Base-by-base conservation (phyloP, 2,797 vertebrate genomes). In the Hemibagrus guttatus region DNA sequence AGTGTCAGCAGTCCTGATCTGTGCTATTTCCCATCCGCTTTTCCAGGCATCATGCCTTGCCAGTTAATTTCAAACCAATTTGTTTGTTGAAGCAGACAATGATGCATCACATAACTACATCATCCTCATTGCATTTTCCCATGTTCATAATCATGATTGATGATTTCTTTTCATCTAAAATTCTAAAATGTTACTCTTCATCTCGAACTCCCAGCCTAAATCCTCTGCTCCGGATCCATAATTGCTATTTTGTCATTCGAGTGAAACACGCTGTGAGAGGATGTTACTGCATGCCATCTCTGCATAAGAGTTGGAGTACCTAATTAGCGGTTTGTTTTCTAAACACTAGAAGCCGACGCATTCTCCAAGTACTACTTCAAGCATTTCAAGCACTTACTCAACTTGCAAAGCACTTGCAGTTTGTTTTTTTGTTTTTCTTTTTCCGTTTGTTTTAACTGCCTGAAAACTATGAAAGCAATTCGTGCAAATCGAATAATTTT, bases 261-360 rank as follows among this genome's bases (percentile, higher is more conserved):
- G 58, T 56, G 56, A 84, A 84, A 28, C 75, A 74, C 0, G 66
- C 42, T 56, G 83, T 64, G 68, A 84, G 69, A 84, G 75, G 83
- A 81, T 85, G 76, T 81, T 74, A 61, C 82, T 80, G 75, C 16
- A 42, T 19, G 21, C 72, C n/a, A 39, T 75, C 23, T 83, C 81
- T 17, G 17, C 74, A n/a, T 46, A 19, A 80, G 66, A 75, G 42
- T 54, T 28, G 23, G 59, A 87, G 83, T 49, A 63, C 56, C 76
- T 87, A 87, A 87, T 87, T 85, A 84, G 76, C 68, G 81, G 76
- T 85, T 81, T 87, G 83, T 85, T 85, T 87, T 68, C 83, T 61
- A 87, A 87, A 87, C 72, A 87, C 82, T 79, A 87, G 39, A 69
- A 35, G 63, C 72, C 14, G 39, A 35, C 21, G 21, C 64, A n/a